A percentile compares a stretch with the other conserved stretches of the same genome.
Conservation (phyloP, 2,888 invertebrate genomes). For the Hydroisotoma schaefferi region DNA sequence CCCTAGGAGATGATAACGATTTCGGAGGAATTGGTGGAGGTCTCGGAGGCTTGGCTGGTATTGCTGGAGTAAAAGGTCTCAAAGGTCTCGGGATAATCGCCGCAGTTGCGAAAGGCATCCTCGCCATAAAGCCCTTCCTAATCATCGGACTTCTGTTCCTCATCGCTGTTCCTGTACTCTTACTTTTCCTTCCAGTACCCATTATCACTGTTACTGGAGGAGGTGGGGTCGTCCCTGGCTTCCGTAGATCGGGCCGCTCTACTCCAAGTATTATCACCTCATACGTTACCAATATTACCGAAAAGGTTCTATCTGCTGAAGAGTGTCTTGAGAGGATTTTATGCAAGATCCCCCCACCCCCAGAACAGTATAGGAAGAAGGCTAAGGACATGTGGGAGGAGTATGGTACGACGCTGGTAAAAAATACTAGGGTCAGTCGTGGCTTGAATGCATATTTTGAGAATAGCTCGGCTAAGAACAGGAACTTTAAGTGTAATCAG, state of each 20-base stretch:
- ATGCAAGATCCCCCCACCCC: constrained; percentile 45
- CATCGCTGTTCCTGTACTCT: constrained; percentile 37
- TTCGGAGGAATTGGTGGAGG: constrained; percentile 30
- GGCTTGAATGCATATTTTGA: constrained; percentile 46
- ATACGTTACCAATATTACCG: constrained; percentile 38
- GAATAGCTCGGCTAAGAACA: constrained; percentile 29
- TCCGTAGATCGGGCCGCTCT: constrained; percentile 11
- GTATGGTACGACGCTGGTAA: constrained; percentile 36
- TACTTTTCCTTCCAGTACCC: constrained; percentile 43
- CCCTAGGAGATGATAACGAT: constrained; percentile 20
- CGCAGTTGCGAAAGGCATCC: constrained; percentile 32
- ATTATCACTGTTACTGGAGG: constrained; percentile 39
- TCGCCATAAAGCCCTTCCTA: constrained; percentile 41
- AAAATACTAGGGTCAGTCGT: constrained; percentile 30
- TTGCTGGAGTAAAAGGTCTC: constrained; percentile 23
- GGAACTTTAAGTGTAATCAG: constrained; percentile 45
- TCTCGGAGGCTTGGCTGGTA: constrained; percentile 22
- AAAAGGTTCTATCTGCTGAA: constrained; percentile 42
- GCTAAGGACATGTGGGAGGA: constrained; percentile 44
- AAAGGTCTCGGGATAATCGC: constrained; percentile 27
- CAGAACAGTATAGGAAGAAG: constrained; percentile 39
- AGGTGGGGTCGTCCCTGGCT: neutral
- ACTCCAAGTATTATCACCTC: constrained; percentile 14
- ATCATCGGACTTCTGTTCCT: constrained; percentile 39
- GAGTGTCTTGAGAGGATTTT: constrained; percentile 45